phyloP scores from a whole-genome alignment of 2,888 invertebrate genomes.

The Melieria omissa region DNA sequence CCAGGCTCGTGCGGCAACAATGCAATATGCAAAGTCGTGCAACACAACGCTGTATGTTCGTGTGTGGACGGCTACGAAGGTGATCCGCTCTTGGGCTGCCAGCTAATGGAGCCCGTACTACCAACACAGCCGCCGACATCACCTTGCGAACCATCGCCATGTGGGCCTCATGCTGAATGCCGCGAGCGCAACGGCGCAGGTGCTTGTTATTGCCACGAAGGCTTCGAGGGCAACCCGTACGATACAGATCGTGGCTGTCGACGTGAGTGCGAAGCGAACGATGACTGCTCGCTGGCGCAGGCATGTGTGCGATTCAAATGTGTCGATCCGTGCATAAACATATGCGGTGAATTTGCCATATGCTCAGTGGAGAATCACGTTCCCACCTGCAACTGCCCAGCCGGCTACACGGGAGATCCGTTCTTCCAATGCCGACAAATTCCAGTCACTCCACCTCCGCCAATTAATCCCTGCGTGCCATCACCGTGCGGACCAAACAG shows the following conservation, averaged over 20 bases:
- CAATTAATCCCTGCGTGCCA: constrained; percentile 80
- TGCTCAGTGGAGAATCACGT: constrained; percentile 84
- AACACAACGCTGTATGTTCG: constrained; percentile 83
- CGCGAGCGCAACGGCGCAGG: constrained; percentile 84
- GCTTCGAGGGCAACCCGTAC: constrained; percentile 86
- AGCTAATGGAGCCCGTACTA: constrained; percentile 68
- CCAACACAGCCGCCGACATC: constrained; percentile 75
- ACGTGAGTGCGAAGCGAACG: constrained; percentile 82
- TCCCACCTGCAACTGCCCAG: constrained; percentile 80
- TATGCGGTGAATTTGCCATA: constrained; percentile 83
- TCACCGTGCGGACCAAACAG: constrained; percentile 90
- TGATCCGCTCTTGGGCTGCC: constrained; percentile 75
- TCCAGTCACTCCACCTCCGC: constrained; percentile 61
- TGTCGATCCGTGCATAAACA: constrained; percentile 84
- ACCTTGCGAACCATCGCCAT: constrained; percentile 85
- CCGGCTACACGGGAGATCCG: constrained; percentile 83
- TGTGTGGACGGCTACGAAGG: constrained; percentile 87
- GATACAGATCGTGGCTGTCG: constrained; percentile 74
- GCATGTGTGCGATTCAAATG: constrained; percentile 87
- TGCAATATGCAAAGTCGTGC: constrained; percentile 85
- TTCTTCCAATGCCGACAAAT: constrained; percentile 79
- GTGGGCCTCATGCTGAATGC: constrained; percentile 87
- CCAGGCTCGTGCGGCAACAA: constrained; percentile 81
- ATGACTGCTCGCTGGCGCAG: constrained; percentile 77
- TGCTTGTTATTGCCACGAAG: constrained; percentile 84